phyloP scores from a whole-genome alignment of 2,113 vertebrate genomes.

The Arothron firmamentum region DNA sequence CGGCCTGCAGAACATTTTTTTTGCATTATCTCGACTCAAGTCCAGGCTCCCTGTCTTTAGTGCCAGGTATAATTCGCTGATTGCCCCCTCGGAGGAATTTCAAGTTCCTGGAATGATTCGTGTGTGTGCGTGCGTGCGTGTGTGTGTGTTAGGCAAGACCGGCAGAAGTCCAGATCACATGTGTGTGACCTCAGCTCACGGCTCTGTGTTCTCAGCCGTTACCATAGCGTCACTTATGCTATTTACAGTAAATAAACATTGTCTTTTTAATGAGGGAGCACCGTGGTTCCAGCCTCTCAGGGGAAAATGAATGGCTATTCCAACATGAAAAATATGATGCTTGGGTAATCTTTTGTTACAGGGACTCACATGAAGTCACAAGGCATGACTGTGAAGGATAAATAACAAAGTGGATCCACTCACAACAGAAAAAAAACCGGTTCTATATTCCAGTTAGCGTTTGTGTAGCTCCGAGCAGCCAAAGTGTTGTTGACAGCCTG shows the following conservation, averaged over 20 bases:
- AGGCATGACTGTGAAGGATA: constrained; percentile 5
- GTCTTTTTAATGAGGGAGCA: constrained; percentile 36
- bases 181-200: constrained; percentile 57
- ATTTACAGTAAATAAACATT: constrained; percentile 65
- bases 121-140: not conserved
- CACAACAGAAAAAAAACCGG: constrained; percentile 7
- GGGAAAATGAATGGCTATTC: constrained; percentile 4
- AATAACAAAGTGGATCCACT: constrained; percentile 23
- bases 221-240: constrained; percentile 51
- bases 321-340: constrained; percentile 30
- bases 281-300: constrained; percentile 5
- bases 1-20: not conserved
- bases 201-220: constrained; percentile 56
- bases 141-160: constrained; percentile 3
- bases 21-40: not conserved
- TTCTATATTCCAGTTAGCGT: constrained; percentile 28
- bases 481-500: constrained; percentile 42
- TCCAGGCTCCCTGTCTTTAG: constrained; percentile 12
- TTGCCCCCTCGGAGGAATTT: constrained; percentile 48
- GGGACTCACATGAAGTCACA: constrained; percentile 26
- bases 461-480: constrained; percentile 32
- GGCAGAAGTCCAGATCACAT: constrained; percentile 50
- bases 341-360: constrained; percentile 32
- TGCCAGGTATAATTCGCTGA: constrained; percentile 44
- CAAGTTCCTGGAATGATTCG: constrained; percentile 48